Percentiles rank a stretch among this genome's conserved stretches.
Evolutionary conservation across 1,140 invertebrate species (phyloP).

Genomic region (Apis mellifera): DNA sequence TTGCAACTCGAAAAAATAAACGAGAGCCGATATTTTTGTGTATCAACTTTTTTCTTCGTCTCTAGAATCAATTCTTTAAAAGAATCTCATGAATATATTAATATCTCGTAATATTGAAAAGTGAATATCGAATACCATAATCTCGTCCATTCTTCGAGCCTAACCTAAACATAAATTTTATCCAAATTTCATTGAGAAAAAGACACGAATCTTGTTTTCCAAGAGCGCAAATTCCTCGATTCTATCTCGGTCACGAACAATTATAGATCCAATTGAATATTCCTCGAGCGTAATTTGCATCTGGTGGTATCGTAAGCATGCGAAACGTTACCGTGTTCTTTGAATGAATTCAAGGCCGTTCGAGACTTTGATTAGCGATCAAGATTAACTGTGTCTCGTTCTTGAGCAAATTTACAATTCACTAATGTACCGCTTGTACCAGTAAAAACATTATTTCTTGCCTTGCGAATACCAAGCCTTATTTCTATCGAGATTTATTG

Average conservation of each 20-base stretch:
- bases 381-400: conserved; percentile 22
- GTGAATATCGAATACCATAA: background rate
- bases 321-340: background rate
- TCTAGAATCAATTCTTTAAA: too few species aligned
- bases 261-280: conserved; percentile 46
- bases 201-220: conserved; percentile 9
- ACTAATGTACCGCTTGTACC: background rate
- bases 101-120: too few species aligned
- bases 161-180: background rate
- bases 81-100: too few species aligned
- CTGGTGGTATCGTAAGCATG: background rate
- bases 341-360: conserved; percentile 49
- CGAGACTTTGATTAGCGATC: conserved; percentile 27
- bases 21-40: too few species aligned
- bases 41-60: too few species aligned
- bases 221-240: conserved; percentile 23
- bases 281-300: conserved; percentile 43
- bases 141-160: too few species aligned
- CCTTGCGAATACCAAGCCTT: background rate
- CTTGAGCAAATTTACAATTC: conserved; percentile 20
- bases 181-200: background rate
- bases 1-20: too few species aligned
- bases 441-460: background rate
- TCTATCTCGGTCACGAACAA: conserved; percentile 48
- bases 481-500: background rate